A percentile compares a stretch with the other conserved stretches of the same genome.
Evolutionary conservation across 2,113 vertebrate genomes (phyloP).

Genomic region (Sinocyclocheilus anophthalmus): DNA sequence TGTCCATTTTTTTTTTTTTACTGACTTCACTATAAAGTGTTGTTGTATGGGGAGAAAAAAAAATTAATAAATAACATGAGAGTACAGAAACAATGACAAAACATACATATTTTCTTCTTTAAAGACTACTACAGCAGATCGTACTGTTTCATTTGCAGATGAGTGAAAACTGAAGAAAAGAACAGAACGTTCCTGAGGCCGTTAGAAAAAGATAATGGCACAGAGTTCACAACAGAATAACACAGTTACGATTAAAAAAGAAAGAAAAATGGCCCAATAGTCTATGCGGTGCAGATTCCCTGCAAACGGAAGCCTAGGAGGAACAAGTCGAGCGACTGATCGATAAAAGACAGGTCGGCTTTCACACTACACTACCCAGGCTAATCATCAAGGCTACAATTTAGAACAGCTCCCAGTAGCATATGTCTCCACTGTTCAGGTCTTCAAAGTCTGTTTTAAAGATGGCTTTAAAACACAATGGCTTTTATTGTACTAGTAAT

Average conservation of each 20-base stretch:
- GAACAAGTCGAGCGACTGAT: slow-evolving; percentile 48
- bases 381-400: slow-evolving; percentile 59
- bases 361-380: slow-evolving; percentile 54
- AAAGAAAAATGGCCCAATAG: not conserved
- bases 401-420: slow-evolving; percentile 54
- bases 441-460: slow-evolving; percentile 54
- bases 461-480: slow-evolving; percentile 25
- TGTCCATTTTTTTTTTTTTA: not conserved
- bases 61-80: too few relatives aligned
- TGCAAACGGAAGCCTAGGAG: not conserved
- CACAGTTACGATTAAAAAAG: not conserved
- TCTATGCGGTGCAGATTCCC: slow-evolving; percentile 8
- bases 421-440: slow-evolving; percentile 47
- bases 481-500: slow-evolving; percentile 41
- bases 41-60: not conserved
- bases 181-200: not conserved
- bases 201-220: not conserved
- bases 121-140: not conserved
- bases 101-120: not conserved
- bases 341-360: slow-evolving; percentile 49
- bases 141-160: not conserved
- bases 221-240: slow-evolving; percentile 12
- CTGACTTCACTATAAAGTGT: too few relatives aligned
- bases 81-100: not conserved
- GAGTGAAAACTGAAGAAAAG: not conserved